Conservation (phyloP, 2,888 invertebrate genomes). For the Horisme vitalbata region DNA sequence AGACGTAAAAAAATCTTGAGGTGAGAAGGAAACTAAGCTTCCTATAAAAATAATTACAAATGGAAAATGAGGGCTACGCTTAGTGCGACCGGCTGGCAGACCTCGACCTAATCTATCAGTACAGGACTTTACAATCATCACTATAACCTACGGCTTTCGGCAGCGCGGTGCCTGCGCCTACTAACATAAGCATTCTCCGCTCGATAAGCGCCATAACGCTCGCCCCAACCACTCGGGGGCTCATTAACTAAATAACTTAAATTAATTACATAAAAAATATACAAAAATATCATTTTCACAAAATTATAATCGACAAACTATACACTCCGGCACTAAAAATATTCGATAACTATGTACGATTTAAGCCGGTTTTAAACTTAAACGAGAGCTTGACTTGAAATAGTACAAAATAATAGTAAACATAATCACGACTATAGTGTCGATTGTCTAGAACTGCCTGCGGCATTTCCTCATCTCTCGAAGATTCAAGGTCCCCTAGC, state of each 20-base stretch:
- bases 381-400: slow-evolving; percentile 81
- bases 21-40: slow-evolving; percentile 82
- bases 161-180: slow-evolving; percentile 31
- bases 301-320: slow-evolving; percentile 79
- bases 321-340: slow-evolving; percentile 79
- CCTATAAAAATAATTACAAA: slow-evolving; percentile 80
- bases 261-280: slow-evolving; percentile 80
- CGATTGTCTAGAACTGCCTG: slow-evolving; percentile 82
- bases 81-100: slow-evolving; percentile 79
- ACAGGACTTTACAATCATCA: slow-evolving; percentile 82
- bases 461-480: slow-evolving; percentile 70
- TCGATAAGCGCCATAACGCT: slow-evolving; percentile 56
- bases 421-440: slow-evolving; percentile 80
- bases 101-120: slow-evolving; percentile 80
- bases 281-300: slow-evolving; percentile 83
- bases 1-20: slow-evolving; percentile 81
- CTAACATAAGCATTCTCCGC: slow-evolving; percentile 65
- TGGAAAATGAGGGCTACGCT: slow-evolving; percentile 81
- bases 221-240: slow-evolving; percentile 55
- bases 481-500: slow-evolving; percentile 83
- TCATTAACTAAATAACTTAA: slow-evolving; percentile 76
- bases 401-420: slow-evolving; percentile 72
- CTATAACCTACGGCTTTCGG: slow-evolving; percentile 65
- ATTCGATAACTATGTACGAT: slow-evolving; percentile 79
- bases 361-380: slow-evolving; percentile 78